Evolutionary conservation across 64 coral and sea anemone species (phyloP), one percentile per base, ranked within the genome.

Genomic region (Hydrozoanthus tunicans): DNA sequence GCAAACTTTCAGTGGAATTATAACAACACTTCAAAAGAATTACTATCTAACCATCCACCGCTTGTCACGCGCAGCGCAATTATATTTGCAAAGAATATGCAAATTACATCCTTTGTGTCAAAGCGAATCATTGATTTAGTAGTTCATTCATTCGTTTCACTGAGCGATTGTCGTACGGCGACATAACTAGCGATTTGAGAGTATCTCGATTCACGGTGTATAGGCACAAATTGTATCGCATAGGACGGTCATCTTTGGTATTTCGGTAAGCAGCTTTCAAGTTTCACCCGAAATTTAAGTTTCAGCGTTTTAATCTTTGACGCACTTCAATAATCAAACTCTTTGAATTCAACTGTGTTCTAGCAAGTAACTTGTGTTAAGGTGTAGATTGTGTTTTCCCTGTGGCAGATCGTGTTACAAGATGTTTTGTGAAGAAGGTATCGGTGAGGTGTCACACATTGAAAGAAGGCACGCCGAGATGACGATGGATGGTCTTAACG

Each of bases 361-460:
- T 54, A 59, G 59, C 69, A 9, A 57, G 32, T 51, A 25, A 59
- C 20, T 9, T 72, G 61, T 88, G 56, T 69, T 88, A 88, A 88
- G 84, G 0, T 74, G 4, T 82, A 25, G 61, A 74, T 72, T 88
- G 58, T 94, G 73, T 85, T 53, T 90, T 94, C 70, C 57, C 32
- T 43, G 60, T 68, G 90, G 66, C 89, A 94, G 93, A 90, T 90
- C 90, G 11, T 94, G 95, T 73, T 96, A 83, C 85, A 93, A 96
- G 56, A 96, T 96, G 95, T 96, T 96, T 94, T 96, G 86, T 69
- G 95, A 96, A 53, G 15, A 89, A 86, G 81, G 90, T 54, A 74
- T 70, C 7, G 67, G 84, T 57, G 93, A 94, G 53, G 62, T 56
- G 4, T 53, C 82, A 7, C 91, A 17, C 12, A 66, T 59, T 58